Evolutionary conservation across 2,888 invertebrate species (phyloP).

Genomic region (Cistogaster globosa): DNA sequence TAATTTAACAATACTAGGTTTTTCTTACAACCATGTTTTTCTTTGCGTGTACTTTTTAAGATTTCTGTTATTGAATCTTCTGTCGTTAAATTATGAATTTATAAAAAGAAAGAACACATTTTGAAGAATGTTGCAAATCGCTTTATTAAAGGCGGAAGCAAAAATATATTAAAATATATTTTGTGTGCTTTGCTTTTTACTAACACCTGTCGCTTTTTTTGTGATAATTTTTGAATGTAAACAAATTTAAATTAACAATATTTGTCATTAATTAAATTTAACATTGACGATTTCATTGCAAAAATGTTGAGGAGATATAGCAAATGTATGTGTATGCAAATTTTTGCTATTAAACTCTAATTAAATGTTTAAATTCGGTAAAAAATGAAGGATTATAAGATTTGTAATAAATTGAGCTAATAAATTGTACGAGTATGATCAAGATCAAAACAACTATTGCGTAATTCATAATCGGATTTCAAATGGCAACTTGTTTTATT

Average conservation of each 20-base stretch:
- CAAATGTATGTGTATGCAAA: slow-evolving; percentile 11
- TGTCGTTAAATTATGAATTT: too few relatives aligned
- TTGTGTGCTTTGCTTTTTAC: background rate
- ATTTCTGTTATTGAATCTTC: too few relatives aligned
- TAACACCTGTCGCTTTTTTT: slow-evolving; percentile 32
- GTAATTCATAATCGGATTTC: background rate
- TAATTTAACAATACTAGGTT: too few relatives aligned
- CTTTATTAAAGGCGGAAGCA: slow-evolving; percentile 22
- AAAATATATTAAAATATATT: background rate
- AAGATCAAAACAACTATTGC: slow-evolving; percentile 19
- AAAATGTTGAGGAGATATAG: background rate
- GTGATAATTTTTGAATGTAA: slow-evolving; percentile 13
- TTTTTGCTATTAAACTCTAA: slow-evolving; percentile 17
- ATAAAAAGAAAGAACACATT: too few relatives aligned
- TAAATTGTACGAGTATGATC: slow-evolving; percentile 35
- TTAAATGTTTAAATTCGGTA: slow-evolving; percentile 9
- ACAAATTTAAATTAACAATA: slow-evolving; percentile 9
- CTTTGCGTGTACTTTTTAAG: too few relatives aligned
- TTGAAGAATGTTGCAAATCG: too few relatives aligned
- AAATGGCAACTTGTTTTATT: slow-evolving; percentile 29
- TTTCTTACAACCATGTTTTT: too few relatives aligned
- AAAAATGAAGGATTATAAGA: slow-evolving; percentile 34
- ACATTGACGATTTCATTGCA: slow-evolving; percentile 21
- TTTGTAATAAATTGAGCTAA: slow-evolving; percentile 30
- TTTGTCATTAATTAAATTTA: slow-evolving; percentile 23